These are phyloP conservation scores for Orthosia incerta DNA, from an alignment of 2,888 invertebrate species.

Conservation along the genomic window DNA sequence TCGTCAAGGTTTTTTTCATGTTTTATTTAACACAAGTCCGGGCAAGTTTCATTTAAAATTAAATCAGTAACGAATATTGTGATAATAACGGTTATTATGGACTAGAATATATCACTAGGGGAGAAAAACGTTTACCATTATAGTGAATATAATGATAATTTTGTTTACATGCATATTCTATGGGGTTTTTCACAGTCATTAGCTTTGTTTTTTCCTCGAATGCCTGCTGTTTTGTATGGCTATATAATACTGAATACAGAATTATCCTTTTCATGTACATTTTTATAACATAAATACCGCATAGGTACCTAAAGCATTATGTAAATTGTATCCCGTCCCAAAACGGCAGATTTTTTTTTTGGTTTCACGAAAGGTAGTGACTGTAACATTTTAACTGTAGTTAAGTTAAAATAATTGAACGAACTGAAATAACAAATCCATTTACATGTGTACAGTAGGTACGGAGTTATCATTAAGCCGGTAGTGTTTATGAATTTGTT, in stretches of 20 bases:
- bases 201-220: conserved; percentile 60
- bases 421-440: conserved; percentile 1
- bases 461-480: conserved; percentile 10
- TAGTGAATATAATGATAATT: conserved; percentile 36
- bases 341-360: background rate
- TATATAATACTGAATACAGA: conserved; percentile 22
- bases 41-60: background rate
- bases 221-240: conserved; percentile 29
- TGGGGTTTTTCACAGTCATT: conserved; percentile 57
- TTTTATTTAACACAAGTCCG: background rate
- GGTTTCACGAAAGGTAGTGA: background rate
- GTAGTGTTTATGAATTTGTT: conserved; percentile 6
- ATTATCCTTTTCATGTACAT: conserved; percentile 52
- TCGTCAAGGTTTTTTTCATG: background rate
- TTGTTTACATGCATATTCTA: conserved; percentile 52
- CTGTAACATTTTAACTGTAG: background rate
- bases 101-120: conserved; percentile 6
- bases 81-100: background rate
- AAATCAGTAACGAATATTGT: background rate
- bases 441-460: background rate
- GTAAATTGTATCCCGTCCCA: background rate
- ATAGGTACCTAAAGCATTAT: conserved; percentile 9
- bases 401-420: background rate
- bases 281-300: conserved; percentile 26
- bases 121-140: conserved; percentile 35